Evolutionary conservation across 1,140 invertebrate species (phyloP), one percentile per base, ranked within the genome.

Genomic region (Pectinophora gossypiella): DNA sequence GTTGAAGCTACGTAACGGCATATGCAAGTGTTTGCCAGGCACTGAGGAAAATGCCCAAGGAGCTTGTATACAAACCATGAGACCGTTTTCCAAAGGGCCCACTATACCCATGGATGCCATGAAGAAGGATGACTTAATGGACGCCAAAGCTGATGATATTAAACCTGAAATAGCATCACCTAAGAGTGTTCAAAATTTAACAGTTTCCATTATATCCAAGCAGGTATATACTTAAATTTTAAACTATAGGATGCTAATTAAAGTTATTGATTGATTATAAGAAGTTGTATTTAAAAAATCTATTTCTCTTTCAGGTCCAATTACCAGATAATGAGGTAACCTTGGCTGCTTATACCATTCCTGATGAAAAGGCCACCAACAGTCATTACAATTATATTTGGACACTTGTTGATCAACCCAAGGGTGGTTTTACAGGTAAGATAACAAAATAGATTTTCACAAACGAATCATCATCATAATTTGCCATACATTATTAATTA

Each of bases 361-460:
- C 95, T 32, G 91, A 93, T 61, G 93, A 94, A 68, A 89, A 91
- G 54, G 88, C 90, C 19, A 92, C 90, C 72, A 91, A 89, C 55
- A 91, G 92, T 45, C 93, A 94, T 74, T 98, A 97, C 75, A 94
- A 93, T 60, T 98, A 97, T 87, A 92, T 94, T 16, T 98, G 97
- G 97, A 94, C 91, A 18, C 88, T 97, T 10, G 88, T 98, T 23
- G 92, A 93, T 51, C 92, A 95, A 71, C 96, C 96, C 0, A 93
- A 94, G 64, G 92, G 92, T 18, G 94, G 94, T 44, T 90, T 90
- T 78, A 91, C 89, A 68, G 90, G 90, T 86, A 72, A 60, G 7
- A 9, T 32, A n/a, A n/a, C n/a, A n/a, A n/a, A n/a, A n/a, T n/a
- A n/a, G n/a, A n/a, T n/a, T n/a, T n/a, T n/a, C n/a, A n/a, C n/a